A percentile compares a stretch with the other conserved stretches of the same genome.
Evolutionary conservation across 2,888 invertebrate species (phyloP).

Genomic region (Folsomia manolachei): DNA sequence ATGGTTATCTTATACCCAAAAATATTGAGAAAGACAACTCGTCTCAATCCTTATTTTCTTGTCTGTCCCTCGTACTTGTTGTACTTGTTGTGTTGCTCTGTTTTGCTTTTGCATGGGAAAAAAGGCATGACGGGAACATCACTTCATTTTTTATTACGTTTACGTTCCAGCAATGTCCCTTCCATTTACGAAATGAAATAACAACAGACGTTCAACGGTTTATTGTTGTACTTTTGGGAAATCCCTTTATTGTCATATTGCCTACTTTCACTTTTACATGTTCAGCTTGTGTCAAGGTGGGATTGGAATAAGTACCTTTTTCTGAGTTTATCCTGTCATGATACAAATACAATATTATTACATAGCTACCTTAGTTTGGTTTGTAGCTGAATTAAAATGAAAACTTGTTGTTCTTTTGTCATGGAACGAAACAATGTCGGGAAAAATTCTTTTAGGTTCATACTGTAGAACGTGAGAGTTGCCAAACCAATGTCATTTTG

Average conservation of each 20-base stretch:
- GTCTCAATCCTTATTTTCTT: not conserved
- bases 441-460: no score
- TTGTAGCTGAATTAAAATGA: no score
- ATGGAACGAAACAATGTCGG: no score
- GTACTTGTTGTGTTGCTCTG: no score
- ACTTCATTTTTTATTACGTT: constrained; percentile 2
- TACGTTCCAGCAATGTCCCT: not conserved
- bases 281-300: not conserved
- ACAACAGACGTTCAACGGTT: constrained; percentile 4
- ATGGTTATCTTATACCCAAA: no score
- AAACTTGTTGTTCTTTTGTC: no score
- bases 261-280: not conserved
- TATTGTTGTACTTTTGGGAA: not conserved
- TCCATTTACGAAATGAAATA: constrained; percentile 15
- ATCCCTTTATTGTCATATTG: constrained; percentile 9
- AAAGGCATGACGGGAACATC: not conserved
- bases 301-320: not conserved
- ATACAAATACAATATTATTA: no score
- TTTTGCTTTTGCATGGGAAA: not conserved
- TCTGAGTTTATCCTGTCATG: no score
- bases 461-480: no score
- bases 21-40: not conserved
- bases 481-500: not conserved
- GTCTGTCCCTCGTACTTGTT: no score
- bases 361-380: no score